A percentile compares a stretch with the other conserved stretches of the same genome.
Conservation (phyloP, 1,140 invertebrate genomes). For the Helicoverpa zea region DNA sequence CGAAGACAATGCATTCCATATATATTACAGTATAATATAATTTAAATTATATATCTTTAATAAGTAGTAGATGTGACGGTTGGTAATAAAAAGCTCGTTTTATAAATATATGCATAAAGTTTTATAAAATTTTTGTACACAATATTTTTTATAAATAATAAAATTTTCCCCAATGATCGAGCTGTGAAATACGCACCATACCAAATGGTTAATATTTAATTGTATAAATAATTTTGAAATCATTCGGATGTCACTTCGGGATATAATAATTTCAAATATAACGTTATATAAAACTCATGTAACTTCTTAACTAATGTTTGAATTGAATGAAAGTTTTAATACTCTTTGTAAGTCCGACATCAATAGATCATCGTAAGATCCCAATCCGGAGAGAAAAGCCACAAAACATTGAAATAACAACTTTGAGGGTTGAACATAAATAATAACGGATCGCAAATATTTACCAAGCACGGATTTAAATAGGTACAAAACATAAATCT, state of each 20-base stretch:
- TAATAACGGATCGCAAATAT: not conserved
- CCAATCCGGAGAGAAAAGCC: constrained; percentile 12
- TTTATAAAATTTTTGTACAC: constrained; percentile 44
- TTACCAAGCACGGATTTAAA: not conserved
- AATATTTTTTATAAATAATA: constrained; percentile 15
- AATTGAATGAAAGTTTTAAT: not conserved
- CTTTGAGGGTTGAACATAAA: not conserved
- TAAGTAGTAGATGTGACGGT: constrained; percentile 53
- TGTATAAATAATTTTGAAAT: not conserved
- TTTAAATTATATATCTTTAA: constrained; percentile 35
- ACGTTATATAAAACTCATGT: not conserved
- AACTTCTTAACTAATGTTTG: not conserved
- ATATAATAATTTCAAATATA: not conserved
- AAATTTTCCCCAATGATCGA: not conserved
- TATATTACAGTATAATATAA: constrained; percentile 46
- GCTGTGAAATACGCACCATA: not conserved
- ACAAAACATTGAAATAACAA: constrained; percentile 26
- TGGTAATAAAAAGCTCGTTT: constrained; percentile 61
- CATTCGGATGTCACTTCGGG: not conserved
- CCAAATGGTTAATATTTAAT: not conserved
- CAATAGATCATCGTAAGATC: not conserved
- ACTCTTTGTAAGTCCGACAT: not conserved
- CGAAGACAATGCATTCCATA: constrained; percentile 67
- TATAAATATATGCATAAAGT: constrained; percentile 35
- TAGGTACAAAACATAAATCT: constrained; percentile 10